These are phyloP conservation scores for Lamprotornis superbus DNA, from an alignment of 2,113 vertebrate genomes.

Conservation along the genomic window DNA sequence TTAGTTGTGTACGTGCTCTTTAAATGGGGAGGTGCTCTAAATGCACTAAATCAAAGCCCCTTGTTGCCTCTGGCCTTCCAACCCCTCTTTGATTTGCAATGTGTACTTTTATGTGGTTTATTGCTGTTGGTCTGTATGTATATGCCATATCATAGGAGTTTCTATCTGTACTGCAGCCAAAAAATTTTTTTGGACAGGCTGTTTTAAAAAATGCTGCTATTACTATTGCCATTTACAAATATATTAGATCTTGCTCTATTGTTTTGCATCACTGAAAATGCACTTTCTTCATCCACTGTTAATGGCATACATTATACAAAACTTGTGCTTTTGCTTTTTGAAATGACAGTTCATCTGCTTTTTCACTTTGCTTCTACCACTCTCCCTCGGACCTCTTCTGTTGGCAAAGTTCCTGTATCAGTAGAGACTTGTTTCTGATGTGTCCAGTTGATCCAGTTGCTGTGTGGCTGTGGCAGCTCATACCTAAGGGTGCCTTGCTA, in stretches of 20 bases:
- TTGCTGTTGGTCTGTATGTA: neutral
- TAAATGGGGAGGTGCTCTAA: neutral
- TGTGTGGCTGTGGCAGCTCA: neutral
- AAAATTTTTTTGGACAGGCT: neutral
- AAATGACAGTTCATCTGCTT: neutral
- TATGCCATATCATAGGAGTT: neutral
- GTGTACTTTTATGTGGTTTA: neutral
- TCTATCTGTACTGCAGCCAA: neutral
- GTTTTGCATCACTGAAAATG: neutral
- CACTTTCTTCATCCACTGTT: neutral
- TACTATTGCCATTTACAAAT: neutral
- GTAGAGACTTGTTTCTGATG: neutral
- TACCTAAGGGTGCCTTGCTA: constrained; percentile 6
- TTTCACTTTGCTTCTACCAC: neutral
- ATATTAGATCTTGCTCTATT: neutral
- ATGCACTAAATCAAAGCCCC: neutral
- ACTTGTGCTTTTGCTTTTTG: neutral
- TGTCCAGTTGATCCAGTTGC: neutral
- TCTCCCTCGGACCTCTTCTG: neutral
- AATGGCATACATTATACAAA: neutral
- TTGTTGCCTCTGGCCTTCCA: neutral
- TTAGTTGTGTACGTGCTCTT: neutral
- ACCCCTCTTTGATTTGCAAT: neutral
- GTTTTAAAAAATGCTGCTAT: neutral
- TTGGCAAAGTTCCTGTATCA: neutral